Conservation (phyloP, 2,113 vertebrate species). For the Pluvialis apricaria region DNA sequence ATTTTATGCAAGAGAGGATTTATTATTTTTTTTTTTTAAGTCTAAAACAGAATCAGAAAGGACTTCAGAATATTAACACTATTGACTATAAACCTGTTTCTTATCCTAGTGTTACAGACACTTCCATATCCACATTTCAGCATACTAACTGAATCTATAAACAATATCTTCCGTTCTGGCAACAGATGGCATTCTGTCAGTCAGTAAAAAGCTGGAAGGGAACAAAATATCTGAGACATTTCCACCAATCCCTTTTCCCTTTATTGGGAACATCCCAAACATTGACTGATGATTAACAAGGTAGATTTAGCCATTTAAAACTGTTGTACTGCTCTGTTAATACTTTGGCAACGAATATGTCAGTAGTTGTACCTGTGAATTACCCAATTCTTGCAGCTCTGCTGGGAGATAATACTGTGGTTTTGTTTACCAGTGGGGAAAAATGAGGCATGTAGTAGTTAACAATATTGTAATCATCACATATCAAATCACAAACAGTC, state of each 20-base stretch:
- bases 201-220: slow-evolving; percentile 14
- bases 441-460: not conserved
- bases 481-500: not conserved
- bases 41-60: not conserved
- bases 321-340: not conserved
- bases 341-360: not conserved
- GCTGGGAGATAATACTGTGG: not conserved
- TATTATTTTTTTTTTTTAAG: not conserved
- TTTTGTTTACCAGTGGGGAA: not conserved
- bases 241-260: not conserved
- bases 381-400: not conserved
- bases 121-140: not conserved
- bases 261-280: not conserved
- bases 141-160: not conserved
- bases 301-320: not conserved
- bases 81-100: not conserved
- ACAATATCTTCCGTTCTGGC: slow-evolving; percentile 12
- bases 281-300: not conserved
- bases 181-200: slow-evolving; percentile 38
- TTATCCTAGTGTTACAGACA: not conserved
- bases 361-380: not conserved
- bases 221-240: not conserved
- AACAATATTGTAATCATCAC: not conserved
- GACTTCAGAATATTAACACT: not conserved
- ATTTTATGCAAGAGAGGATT: not conserved